Evolutionary conservation across 2,797 vertebrate species (phyloP).

Genomic region (Enteromius afrohamiltoni): DNA sequence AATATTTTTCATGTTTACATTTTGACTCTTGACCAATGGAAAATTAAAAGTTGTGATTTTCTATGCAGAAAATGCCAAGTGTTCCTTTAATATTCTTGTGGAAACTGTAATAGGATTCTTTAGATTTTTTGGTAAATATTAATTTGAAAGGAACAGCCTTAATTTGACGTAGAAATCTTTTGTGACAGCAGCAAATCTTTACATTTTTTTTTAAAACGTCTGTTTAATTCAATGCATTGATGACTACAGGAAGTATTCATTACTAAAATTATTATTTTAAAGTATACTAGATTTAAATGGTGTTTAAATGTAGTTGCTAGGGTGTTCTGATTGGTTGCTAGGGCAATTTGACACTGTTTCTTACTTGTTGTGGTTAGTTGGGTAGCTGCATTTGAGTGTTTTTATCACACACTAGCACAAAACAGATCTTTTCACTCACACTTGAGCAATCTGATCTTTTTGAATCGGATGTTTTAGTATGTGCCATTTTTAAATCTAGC

Average conservation of each 20-base stretch:
- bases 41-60: no score
- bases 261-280: not conserved
- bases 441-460: not conserved
- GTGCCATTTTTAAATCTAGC: not conserved
- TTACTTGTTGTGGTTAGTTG: not conserved
- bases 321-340: not conserved
- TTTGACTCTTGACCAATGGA: no score
- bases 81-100: not conserved
- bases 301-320: not conserved
- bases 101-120: not conserved
- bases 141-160: not conserved
- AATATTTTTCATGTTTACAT: no score
- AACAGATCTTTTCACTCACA: not conserved
- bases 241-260: not conserved
- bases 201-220: not conserved
- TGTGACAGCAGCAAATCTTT: not conserved
- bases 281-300: not conserved
- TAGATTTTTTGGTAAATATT: not conserved
- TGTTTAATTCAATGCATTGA: not conserved
- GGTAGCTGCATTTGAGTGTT: not conserved
- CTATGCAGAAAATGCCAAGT: no score
- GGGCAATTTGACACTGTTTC: not conserved
- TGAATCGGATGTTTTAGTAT: not conserved
- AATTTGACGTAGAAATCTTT: not conserved
- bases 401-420: not conserved